Percentiles rank a stretch among this genome's conserved stretches.
Evolutionary conservation across 2,797 vertebrate genomes (phyloP).

Genomic region (Myoxocephalus aenaeus): DNA sequence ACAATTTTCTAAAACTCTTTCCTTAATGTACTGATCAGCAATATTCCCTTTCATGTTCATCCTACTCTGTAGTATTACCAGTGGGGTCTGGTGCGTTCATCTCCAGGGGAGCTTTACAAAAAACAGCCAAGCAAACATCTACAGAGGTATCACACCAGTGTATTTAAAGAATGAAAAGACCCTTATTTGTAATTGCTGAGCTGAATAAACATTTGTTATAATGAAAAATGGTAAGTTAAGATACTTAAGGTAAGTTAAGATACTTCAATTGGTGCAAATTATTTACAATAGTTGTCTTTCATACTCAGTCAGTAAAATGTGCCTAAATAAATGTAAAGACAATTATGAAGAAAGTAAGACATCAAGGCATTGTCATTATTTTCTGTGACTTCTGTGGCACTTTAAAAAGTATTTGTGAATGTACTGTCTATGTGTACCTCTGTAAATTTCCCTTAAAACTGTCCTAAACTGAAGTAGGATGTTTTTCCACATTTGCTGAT

Average conservation of each 20-base stretch:
- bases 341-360: background rate
- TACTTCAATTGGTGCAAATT: background rate
- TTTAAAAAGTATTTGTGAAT: no score
- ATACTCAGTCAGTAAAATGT: no score
- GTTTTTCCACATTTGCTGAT: no score
- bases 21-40: slow-evolving; percentile 34
- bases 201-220: background rate
- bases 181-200: background rate
- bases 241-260: background rate
- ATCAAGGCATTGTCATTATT: no score
- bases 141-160: background rate
- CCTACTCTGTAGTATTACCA: slow-evolving; percentile 2
- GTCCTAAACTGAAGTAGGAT: no score
- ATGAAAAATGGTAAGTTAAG: background rate
- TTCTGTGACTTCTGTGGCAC: no score
- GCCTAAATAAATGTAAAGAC: background rate
- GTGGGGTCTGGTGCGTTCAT: background rate
- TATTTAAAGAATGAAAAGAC: background rate
- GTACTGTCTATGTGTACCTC: no score
- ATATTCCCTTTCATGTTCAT: slow-evolving; percentile 18
- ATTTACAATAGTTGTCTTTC: background rate
- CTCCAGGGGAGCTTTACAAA: background rate
- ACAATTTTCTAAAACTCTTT: slow-evolving; percentile 33
- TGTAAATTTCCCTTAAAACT: no score
- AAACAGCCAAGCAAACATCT: background rate